Evolutionary conservation across 2,888 invertebrate genomes (phyloP), one percentile per base, ranked within the genome.

Genomic region (Chydorus sphaericus): DNA sequence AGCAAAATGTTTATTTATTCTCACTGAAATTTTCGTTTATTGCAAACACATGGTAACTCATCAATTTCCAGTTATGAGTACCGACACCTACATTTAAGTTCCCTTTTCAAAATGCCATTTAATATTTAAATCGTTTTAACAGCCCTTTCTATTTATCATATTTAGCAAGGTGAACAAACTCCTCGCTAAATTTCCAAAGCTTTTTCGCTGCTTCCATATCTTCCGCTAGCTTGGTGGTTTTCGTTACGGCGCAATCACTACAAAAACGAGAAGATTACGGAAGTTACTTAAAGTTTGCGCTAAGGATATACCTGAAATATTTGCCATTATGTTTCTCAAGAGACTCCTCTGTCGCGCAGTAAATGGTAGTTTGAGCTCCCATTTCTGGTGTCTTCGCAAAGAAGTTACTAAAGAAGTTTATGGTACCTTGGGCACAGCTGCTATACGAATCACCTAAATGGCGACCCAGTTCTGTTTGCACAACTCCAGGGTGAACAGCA

Each of bases 341-440:
- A 31, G 64, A 64, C 48, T 67, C 66, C 29, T 66, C 66, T 2
- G 71, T 64, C 23, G 69, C 66, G 64, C 84, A 85, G 66, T 85
- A 78, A 57, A 87, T 75, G 0, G 78, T 77, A 1, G 85, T 85
- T 69, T 86, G 86, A 0, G 86, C 84, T 5, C 73, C 73, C 61
- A 70, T 69, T 8, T 64, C 64, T 2, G 69, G 58, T 5, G 65
- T 64, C 60, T 71, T 71, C 63, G 68, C 68, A 53, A 58, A 58
- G 57, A 38, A 59, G 54, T 37, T 59, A 59, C 14, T 60, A 62
- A 33, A 66, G 62, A 58, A 52, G 23, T 20, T 30, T n/a, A 52
- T 23, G 20, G 20, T 36, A n/a, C 23, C 36, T 11, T 52, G 16
- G 11, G 26, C 23, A 6, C 14, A 20, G 18, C 31, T 6, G 23